Conservation (phyloP, 53 echinoderm and acorn worm species). For the Luidia sarsii region DNA sequence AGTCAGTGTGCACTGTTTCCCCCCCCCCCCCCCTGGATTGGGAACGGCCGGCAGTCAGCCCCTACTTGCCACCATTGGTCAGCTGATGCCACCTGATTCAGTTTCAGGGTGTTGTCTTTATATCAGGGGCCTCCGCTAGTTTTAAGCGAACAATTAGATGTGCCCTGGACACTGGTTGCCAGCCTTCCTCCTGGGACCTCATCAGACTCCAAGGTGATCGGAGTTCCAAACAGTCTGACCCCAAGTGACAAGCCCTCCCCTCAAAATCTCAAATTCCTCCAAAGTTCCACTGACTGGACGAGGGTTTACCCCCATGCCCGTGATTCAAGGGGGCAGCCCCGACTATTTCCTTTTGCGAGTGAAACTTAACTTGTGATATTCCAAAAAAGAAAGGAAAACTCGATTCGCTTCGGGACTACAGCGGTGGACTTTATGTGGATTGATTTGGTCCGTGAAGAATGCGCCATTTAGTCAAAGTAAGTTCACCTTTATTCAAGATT, state of each 20-base stretch:
- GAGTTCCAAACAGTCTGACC: too few relatives aligned
- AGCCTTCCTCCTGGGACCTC: slow-evolving; percentile 41
- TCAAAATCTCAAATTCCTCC: too few relatives aligned
- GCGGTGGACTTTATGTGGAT: too few relatives aligned
- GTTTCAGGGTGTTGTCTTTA: slow-evolving; percentile 56
- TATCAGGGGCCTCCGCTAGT: slow-evolving; percentile 39
- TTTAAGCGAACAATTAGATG: slow-evolving; percentile 55
- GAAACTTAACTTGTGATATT: too few relatives aligned
- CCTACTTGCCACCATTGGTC: neutral
- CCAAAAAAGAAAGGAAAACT: too few relatives aligned
- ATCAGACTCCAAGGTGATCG: too few relatives aligned
- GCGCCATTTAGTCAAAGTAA: slow-evolving; percentile 46
- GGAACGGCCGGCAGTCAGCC: slow-evolving; percentile 10
- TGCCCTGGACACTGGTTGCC: slow-evolving; percentile 28
- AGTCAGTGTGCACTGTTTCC: too few relatives aligned
- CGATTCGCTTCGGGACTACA: neutral
- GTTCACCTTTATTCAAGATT: neutral
- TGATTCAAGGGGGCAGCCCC: too few relatives aligned
- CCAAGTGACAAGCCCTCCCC: too few relatives aligned
- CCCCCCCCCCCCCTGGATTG: slow-evolving; percentile 9
- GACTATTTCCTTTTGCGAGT: too few relatives aligned
- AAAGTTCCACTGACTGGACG: too few relatives aligned
- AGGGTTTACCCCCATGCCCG: too few relatives aligned
- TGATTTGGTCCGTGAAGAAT: neutral
- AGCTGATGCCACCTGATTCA: slow-evolving; percentile 38